These are phyloP conservation scores for Thumatha senex DNA, from an alignment of 2,888 invertebrate genomes.

Conservation along the genomic window DNA sequence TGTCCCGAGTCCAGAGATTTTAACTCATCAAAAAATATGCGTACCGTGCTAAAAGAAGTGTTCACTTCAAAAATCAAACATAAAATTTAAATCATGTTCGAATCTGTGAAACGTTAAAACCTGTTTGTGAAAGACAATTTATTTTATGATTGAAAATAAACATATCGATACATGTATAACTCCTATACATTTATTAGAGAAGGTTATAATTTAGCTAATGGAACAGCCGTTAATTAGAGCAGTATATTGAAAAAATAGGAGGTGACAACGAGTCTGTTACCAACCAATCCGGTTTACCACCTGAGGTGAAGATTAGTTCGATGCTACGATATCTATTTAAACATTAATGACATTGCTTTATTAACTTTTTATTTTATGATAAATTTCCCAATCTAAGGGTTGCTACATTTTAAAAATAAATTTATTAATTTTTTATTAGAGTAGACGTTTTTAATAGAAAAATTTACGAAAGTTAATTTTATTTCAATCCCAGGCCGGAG, in stretches of 20 bases:
- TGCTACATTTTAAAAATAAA: conserved; percentile 5
- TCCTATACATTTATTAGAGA: conserved; percentile 16
- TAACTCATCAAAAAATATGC: no score
- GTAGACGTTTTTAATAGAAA: background rate
- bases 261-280: conserved; percentile 77
- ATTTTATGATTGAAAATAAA: conserved; percentile 5
- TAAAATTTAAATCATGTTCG: background rate
- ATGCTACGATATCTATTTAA: conserved; percentile 55
- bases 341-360: conserved; percentile 71
- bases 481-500: no score
- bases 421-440: conserved; percentile 43
- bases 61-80: no score
- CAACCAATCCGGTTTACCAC: conserved; percentile 77
- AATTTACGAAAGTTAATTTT: no score
- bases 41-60: no score
- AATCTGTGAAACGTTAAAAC: conserved; percentile 1
- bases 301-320: conserved; percentile 65
- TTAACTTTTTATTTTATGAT: conserved; percentile 57
- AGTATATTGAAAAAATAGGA: conserved; percentile 48
- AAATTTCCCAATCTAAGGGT: conserved; percentile 30
- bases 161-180: conserved; percentile 9
- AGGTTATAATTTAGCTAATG: conserved; percentile 27
- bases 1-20: no score
- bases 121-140: conserved; percentile 8
- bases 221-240: conserved; percentile 55